These are phyloP conservation scores for Riparia riparia DNA, from an alignment of 2,113 vertebrate genomes.

Conservation along the genomic window DNA sequence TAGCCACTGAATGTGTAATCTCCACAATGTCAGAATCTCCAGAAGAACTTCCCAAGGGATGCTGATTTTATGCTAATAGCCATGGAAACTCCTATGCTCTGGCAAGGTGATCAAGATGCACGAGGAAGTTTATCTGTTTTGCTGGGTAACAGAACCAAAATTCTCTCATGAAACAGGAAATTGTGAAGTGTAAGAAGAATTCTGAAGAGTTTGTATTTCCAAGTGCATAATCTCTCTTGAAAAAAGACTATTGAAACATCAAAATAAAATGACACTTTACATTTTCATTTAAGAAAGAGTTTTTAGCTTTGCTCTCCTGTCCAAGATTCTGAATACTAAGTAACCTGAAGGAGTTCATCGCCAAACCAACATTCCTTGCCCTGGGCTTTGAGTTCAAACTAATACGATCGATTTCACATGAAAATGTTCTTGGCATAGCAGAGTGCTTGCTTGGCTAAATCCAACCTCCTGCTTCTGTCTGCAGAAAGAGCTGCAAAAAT, in stretches of 20 bases:
- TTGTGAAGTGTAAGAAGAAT: neutral
- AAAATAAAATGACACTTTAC: neutral
- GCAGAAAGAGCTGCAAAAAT: neutral
- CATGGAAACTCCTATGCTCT: neutral
- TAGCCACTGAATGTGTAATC: neutral
- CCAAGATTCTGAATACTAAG: neutral
- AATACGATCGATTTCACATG: neutral
- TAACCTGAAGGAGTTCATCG: neutral
- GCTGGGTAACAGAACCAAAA: neutral
- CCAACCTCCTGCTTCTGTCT: neutral
- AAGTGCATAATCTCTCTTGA: neutral
- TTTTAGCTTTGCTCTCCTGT: neutral
- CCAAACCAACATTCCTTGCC: neutral
- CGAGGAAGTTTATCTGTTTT: neutral
- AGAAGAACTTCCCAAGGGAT: neutral
- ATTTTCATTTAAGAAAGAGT: neutral
- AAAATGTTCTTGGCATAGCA: neutral
- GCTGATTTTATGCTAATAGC: neutral
- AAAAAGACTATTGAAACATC: neutral
- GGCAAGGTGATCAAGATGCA: neutral
- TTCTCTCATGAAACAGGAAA: neutral
- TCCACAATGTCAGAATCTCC: neutral
- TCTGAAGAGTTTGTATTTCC: neutral
- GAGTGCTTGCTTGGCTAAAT: neutral
- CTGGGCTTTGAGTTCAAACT: neutral